Evolutionary conservation across 2,888 invertebrate genomes (phyloP), one percentile per base, ranked within the genome.

Genomic region (Melanotus villosus): DNA sequence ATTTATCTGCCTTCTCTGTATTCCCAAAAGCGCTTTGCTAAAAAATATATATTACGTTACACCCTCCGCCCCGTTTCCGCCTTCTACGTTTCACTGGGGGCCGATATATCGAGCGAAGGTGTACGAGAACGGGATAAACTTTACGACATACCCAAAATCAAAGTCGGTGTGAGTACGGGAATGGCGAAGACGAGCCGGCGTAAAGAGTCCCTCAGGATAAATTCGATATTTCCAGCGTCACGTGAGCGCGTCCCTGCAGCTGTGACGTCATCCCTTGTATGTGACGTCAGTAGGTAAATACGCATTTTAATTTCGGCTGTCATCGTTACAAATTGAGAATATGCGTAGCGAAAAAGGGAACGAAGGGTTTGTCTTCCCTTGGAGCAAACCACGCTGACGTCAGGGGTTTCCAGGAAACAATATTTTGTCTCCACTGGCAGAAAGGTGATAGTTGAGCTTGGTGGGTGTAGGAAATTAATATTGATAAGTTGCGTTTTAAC

Each of bases 171-270:
- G 47, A 23, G 47, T 47, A 21, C 21, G n/a, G 23, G 23, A 47
- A 47, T n/a, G 19, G 47, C 21, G 23, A 54, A 16, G 41, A 32
- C 64, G 64, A 21, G 64, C 26, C 36, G 47, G 45, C 18, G 63
- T 50, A 70, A 67, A 65, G 65, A 69, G 68, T 72, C 75, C 74
- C 74, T 64, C 71, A 74, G 74, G 74, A 73, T 70, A 73, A 74
- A 74, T 74, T 75, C 75, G 59, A 74, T 74, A 75, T 69, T 69
- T 56, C 47, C 16, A 50, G 58, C 67, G 68, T 62, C 70, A 72
- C 65, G 69, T 68, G 71, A 56, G 52, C 65, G 60, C 47, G 54
- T 63, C 65, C 68, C 72, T 72, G 73, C 73, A 73, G 60, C 58
- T 34, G 65, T 73, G 75, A 75, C 72, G 75, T 75, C 72, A 71